Percentiles rank a stretch among this genome's conserved stretches.
These are phyloP conservation scores for Apamea epomidion DNA, from an alignment of 2,888 invertebrate genomes.

Conservation along the genomic window DNA sequence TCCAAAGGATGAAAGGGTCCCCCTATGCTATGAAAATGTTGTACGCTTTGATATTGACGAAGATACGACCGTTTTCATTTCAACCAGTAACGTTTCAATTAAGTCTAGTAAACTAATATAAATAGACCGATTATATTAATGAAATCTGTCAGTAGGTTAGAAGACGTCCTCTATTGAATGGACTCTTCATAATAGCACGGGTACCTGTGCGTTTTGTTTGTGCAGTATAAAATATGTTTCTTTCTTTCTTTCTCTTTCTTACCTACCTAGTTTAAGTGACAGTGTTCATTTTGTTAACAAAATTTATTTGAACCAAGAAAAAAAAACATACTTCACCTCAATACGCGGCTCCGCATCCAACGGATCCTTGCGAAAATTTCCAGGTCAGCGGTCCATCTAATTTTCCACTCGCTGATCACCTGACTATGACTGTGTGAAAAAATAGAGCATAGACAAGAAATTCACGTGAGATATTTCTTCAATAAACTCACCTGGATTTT, in stretches of 20 bases:
- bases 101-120: not conserved
- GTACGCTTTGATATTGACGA: slow-evolving; percentile 34
- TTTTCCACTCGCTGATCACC: slow-evolving; percentile 59
- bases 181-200: slow-evolving; percentile 19
- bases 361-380: slow-evolving; percentile 42
- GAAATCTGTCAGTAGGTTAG: not conserved
- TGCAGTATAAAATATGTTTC: too few relatives aligned
- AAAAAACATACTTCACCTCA: slow-evolving; percentile 15
- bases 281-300: too few relatives aligned
- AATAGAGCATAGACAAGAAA: slow-evolving; percentile 33
- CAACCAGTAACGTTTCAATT: slow-evolving; percentile 10
- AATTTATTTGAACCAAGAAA: too few relatives aligned
- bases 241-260: too few relatives aligned
- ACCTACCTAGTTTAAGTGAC: too few relatives aligned
- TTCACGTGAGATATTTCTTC: slow-evolving; percentile 14
- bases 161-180: slow-evolving; percentile 19
- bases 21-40: slow-evolving; percentile 42
- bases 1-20: slow-evolving; percentile 37
- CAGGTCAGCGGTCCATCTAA: slow-evolving; percentile 60
- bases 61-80: slow-evolving; percentile 18
- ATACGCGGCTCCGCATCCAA: slow-evolving; percentile 18
- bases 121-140: slow-evolving; percentile 9
- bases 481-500: slow-evolving; percentile 24
- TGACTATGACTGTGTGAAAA: slow-evolving; percentile 48
- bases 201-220: too few relatives aligned